Evolutionary conservation across 1,140 invertebrate genomes (phyloP).

Genomic region (Procambarus virginalis): DNA sequence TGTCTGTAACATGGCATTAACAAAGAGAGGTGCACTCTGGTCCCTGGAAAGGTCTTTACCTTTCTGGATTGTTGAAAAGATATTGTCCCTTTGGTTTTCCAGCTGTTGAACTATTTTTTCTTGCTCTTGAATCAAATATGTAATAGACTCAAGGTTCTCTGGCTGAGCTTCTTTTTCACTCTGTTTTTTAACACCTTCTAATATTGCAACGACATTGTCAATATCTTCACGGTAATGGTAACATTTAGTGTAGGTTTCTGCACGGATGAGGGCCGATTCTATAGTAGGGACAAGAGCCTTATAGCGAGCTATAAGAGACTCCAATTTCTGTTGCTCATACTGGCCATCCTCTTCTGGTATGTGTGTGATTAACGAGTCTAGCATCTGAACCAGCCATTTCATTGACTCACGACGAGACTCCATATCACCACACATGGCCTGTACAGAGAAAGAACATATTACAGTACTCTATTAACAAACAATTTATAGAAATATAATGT

Average conservation of each 20-base stretch:
- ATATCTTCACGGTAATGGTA: conserved; percentile 93
- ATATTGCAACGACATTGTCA: conserved; percentile 74
- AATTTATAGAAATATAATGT: too few relatives aligned
- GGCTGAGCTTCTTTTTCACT: conserved; percentile 41
- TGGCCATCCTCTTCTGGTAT: conserved; percentile 87
- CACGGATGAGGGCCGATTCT: conserved; percentile 92
- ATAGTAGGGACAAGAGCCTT: conserved; percentile 93
- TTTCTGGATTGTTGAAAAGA: conserved; percentile 91
- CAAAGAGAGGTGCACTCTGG: conserved; percentile 87
- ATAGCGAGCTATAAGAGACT: conserved; percentile 88
- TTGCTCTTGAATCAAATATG: conserved; percentile 78
- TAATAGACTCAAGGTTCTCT: conserved; percentile 81
- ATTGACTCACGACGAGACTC: conserved; percentile 92
- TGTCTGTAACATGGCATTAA: conserved; percentile 86
- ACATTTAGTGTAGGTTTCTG: conserved; percentile 92
- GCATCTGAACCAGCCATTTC: conserved; percentile 93
- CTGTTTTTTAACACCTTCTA: conserved; percentile 60
- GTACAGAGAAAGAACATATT: conserved; percentile 10
- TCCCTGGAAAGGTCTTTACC: conserved; percentile 92
- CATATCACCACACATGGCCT: conserved; percentile 92
- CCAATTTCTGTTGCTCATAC: conserved; percentile 83
- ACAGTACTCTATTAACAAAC: background rate
- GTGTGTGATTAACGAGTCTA: conserved; percentile 89
- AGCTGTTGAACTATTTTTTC: conserved; percentile 86
- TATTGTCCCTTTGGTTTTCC: conserved; percentile 88